Conservation (phyloP, 2,113 vertebrate species). For the Oncorhynchus mykiss region DNA sequence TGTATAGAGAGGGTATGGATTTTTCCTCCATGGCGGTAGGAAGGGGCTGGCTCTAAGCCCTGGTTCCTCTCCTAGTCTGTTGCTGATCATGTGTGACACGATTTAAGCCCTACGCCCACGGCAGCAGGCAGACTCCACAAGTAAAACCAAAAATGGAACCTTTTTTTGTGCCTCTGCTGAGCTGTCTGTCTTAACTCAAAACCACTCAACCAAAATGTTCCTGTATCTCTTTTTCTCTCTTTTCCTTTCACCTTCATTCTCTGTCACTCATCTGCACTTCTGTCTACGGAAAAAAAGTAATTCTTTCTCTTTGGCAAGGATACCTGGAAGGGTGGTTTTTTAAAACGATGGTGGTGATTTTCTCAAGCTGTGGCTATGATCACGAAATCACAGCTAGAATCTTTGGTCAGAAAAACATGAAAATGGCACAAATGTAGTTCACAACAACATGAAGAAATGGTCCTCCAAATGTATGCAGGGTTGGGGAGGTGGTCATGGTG, state of each 20-base stretch:
- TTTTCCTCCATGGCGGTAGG: constrained; percentile 16
- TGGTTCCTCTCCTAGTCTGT: constrained; percentile 28
- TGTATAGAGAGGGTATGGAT: constrained; percentile 54
- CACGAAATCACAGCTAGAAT: too few species aligned
- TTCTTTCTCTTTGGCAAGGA: constrained; percentile 26
- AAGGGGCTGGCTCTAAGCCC: background rate
- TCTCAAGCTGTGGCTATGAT: constrained; percentile 26
- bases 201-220: constrained; percentile 49
- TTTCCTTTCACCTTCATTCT: constrained; percentile 3
- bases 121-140: constrained; percentile 39
- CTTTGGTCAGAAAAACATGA: too few species aligned
- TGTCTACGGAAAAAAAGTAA: constrained; percentile 18
- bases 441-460: too few species aligned
- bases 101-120: constrained; percentile 33
- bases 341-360: constrained; percentile 18
- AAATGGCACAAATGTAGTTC: too few species aligned
- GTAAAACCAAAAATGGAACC: constrained; percentile 45
- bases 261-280: background rate
- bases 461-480: too few species aligned
- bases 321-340: constrained; percentile 35
- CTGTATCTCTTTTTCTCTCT: constrained; percentile 27
- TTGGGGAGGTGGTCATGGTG: background rate
- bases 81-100: constrained; percentile 43
- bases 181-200: constrained; percentile 52
- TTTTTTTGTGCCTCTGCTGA: constrained; percentile 45